Evolutionary conservation across 1,140 invertebrate genomes (phyloP), one percentile per base, ranked within the genome.

Genomic region (Teleopsis dalmanni): DNA sequence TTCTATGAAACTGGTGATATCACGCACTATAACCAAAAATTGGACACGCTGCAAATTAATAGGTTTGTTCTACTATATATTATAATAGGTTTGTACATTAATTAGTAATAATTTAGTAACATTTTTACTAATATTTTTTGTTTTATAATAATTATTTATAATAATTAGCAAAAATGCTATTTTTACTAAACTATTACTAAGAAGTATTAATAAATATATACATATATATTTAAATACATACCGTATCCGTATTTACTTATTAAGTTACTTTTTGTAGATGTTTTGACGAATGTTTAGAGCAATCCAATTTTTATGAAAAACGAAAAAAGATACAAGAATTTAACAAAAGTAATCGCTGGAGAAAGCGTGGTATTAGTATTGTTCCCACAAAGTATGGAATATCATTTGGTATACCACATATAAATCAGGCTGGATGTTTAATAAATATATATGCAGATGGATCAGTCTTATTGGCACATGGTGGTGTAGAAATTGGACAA

Each of bases 401-500:
- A 47, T 81, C 87, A 1, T 97, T 94, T 62, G 85, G 83, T 1
- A 76, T 82, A 8, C 72, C 79, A 44, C 81, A 87, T 55, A 67
- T 97, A 34, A 96, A 97, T 71, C 93, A 97, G 75, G 82, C 79
- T 18, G 93, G 89, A 26, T 89, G 92, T 4, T 72, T 97, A 16
- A 76, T 97, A n/a, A 79, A 91, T 18, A 77, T 97, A 18, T 97
- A 97, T 61, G 76, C 72, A 0, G 95, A 98, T 75, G 95, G 95
- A 1, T 93, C 92, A 0, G 88, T 97, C 5, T 74, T 97, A 3
- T 59, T 98, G n/a, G 82, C 81, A 22, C 92, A 96, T 66, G 90
- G 88, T 34, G 94, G 93, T 14, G 86, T 85, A 14, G 94, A 98
- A 77, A 97, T 97, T 86, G 95, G 95, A 1, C 94, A 97, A 74